These are phyloP conservation scores for Aurelia sp. DNA, from an alignment of 30 jellyfish, hydroid and myxozoan species.

Conservation along the genomic window DNA sequence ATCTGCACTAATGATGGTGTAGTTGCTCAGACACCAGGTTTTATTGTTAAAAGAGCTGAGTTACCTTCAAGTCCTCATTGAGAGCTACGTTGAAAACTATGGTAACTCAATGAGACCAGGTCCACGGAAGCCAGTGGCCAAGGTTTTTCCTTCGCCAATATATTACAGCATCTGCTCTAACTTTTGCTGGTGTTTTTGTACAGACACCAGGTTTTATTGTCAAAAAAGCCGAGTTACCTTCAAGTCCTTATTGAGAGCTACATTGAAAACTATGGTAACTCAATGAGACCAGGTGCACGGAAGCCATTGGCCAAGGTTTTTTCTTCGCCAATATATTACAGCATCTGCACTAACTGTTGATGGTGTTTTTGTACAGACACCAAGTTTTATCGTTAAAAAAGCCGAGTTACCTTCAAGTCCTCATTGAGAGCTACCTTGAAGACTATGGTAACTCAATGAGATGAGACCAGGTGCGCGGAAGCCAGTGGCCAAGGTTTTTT, in stretches of 20 bases:
- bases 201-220: slow-evolving; percentile 43
- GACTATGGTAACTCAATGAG: too few relatives aligned
- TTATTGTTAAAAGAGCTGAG: background rate
- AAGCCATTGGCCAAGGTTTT: too few relatives aligned
- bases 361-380: slow-evolving; percentile 27
- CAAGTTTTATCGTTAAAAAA: background rate
- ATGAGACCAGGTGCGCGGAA: slow-evolving; percentile 58
- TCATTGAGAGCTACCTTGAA: too few relatives aligned
- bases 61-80: background rate
- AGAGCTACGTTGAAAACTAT: slow-evolving; percentile 28
- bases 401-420: too few relatives aligned
- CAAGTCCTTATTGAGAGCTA: too few relatives aligned
- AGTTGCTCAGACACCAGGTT: too few relatives aligned
- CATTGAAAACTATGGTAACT: too few relatives aligned
- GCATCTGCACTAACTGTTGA: too few relatives aligned
- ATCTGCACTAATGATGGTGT: too few relatives aligned
- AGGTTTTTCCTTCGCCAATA: slow-evolving; percentile 46
- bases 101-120: slow-evolving; percentile 10
- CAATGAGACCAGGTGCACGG: too few relatives aligned
- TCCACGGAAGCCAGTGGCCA: slow-evolving; percentile 72
- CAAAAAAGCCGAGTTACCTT: too few relatives aligned
- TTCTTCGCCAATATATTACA: too few relatives aligned
- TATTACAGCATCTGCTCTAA: slow-evolving; percentile 4
- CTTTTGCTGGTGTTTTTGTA: slow-evolving; percentile 24
- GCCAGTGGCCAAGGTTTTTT: slow-evolving; percentile 65